Base-by-base conservation (phyloP, 2,797 vertebrate genomes). In the Agapornis canus region DNA sequence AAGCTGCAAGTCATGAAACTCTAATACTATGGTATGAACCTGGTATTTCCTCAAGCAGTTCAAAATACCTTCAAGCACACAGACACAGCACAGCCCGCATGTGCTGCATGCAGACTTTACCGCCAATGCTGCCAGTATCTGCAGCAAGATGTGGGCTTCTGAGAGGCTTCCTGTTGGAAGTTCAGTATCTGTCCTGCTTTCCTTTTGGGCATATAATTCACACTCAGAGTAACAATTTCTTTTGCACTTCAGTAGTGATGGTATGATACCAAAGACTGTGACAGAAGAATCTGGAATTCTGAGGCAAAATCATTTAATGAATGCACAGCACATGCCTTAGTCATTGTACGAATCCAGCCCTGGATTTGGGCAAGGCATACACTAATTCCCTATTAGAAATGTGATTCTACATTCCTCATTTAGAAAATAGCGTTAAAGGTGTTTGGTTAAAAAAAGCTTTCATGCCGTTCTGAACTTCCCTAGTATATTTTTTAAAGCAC, bases 271-370 rank as follows among this genome's bases (percentile, higher is more conserved):
- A 86, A 96, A 90, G 90, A 91, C 92, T 91, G 90, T 90, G 96
- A 95, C 84, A 83, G 93, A 85, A 90, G 92, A 96, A 95, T 96
- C 78, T 56, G 27, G 93, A 96, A 96, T 97, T 97, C 95, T 96
- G 90, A 97, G 97, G 95, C 95, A 97, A 98, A 97, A 94, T 89
- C 79, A 63, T 96, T 97, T 97, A 98, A 98, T 96, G 96, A 97
- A 98, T 97, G 97, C 96, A 92, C 6, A 93, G 88, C 84, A 97
- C 94, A 96, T 77, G 95, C 89, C 95, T 95, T 85, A 92, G 91
- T 97, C 96, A 97, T 97, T 96, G 97, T 94, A 91, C 94, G 89
- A 97, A 95, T 89, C 65, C 89, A 77, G 92, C 73, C 93, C 95
- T 91, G 92, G 85, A 96, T 90, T 85, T 95, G 96, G 94, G 92